Evolutionary conservation across 2,113 vertebrate genomes (phyloP), one percentile per base, ranked within the genome.

Genomic region (Empidonax alnorum): DNA sequence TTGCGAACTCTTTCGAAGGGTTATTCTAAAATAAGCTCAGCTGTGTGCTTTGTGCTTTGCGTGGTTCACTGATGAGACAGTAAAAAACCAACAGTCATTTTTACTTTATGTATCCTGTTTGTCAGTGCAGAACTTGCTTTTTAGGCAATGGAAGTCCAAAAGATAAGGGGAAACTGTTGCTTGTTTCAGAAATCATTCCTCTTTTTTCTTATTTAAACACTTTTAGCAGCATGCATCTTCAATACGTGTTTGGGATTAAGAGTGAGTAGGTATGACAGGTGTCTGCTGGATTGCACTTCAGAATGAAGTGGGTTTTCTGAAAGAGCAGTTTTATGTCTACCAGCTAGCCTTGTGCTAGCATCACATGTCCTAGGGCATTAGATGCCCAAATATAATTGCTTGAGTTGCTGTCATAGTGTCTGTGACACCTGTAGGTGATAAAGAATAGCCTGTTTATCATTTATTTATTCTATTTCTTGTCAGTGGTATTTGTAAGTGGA

Each of bases 221-320:
- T 66, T 78, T 46, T 71, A 71, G 44, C 42, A 50, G 46, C 28
- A 8, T 35, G 27, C 8, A 35, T 76, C 24, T 90, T 83, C 21
- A 59, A 1, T 84, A 24, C 0, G 0, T 58, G 20, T 58, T 66
- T 72, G 50, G 22, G 55, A 44, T 85, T 78, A 62, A n/a, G 65
- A 71, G 13, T 47, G 58, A 42, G 27, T 28, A 66, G 31, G 16
- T 81, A 18, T 67, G 47, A 67, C 20, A 55, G 7, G 14, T 72
- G 22, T 87, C 68, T 68, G 80, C 24, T 4, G 10, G 22, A 15
- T 37, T 0, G 0, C 0, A 0, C 33, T 67, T 85, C 11, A 24
- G 35, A 56, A 68, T 41, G 27, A 78, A 67, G 41, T 61, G 44
- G 33, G 1, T 85, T 88, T 90, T 79, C 35, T 47, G 75, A 42